A percentile compares a stretch with the other conserved stretches of the same genome.
phyloP scores from a whole-genome alignment of 1,140 invertebrate genomes.

The Brachionus plicatilis region DNA sequence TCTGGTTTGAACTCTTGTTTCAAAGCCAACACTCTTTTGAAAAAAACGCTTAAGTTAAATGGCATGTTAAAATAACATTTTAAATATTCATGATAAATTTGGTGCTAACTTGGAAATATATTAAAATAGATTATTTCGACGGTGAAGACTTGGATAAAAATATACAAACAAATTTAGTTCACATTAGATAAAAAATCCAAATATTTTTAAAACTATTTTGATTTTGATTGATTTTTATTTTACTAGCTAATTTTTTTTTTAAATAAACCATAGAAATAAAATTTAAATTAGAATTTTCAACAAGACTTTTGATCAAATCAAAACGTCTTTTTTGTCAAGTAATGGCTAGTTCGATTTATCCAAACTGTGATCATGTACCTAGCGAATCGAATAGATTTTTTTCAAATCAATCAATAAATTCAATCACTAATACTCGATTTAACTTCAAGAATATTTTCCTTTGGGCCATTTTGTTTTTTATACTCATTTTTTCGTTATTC shows the following conservation, averaged over 20 bases:
- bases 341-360: not conserved
- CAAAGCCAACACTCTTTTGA: not conserved
- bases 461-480: not conserved
- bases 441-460: not conserved
- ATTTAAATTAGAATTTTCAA: not conserved
- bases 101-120: no score
- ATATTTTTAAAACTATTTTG: no score
- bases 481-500: not conserved
- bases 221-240: no score
- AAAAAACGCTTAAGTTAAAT: not conserved
- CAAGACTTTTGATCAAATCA: not conserved
- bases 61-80: not conserved
- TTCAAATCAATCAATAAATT: conserved; percentile 44
- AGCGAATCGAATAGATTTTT: not conserved
- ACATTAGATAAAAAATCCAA: no score
- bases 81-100: not conserved
- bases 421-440: not conserved
- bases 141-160: no score
- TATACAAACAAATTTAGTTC: no score
- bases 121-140: no score
- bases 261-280: not conserved
- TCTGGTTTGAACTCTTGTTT: no score
- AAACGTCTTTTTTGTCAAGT: not conserved
- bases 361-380: not conserved
- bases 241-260: no score